Evolutionary conservation across 2,113 vertebrate genomes (phyloP), one percentile per base, ranked within the genome.

Genomic region (Hemicordylus capensis): DNA sequence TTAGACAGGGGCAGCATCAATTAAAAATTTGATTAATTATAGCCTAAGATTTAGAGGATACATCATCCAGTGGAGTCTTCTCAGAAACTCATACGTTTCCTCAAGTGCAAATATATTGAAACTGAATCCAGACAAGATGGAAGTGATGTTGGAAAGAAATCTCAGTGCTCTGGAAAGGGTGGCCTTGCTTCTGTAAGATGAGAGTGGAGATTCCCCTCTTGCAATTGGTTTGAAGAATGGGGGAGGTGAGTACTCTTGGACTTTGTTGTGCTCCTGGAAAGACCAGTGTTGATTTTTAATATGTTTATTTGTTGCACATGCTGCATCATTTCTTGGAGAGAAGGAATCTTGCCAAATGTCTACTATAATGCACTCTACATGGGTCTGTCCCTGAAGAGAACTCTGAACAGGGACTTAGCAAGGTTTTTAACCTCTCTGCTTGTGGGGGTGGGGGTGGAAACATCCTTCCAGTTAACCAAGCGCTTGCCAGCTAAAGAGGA

Each of bases 1-100:
- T 39, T 59, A 39, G 67, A 34, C 1, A 17, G 8, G 54, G 46
- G n/a, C 26, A n/a, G 28, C 39, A 37, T 6, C 58, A 85, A 79
- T 72, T 72, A 72, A 76, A 84, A 66, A 46, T 59, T 7, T 72
- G 66, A 85, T 59, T 61, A 85, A 79, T 46, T 72, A 61, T 42
- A 66, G 24, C 24, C 14, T 31, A 76, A 42, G 73, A 37, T 76
- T 28, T 66, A 56, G 61, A 76, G 51, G 6, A 54, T 54, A 54
- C 12, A 54, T 54, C 51, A 12, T 54, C 17, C 51, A 54, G 51
- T 54, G 12, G 51, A 54, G 51, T 15, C 69, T 81, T 24, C 51
- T 22, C 51, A 81, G 56, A 72, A 70, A 10, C 66, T 39, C 54
- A 2, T 54, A 22, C n/a, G 22, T 31, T 51, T 69, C 46, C 24